Conservation (phyloP, 2,797 vertebrate species). For the Anguilla pacifica region DNA sequence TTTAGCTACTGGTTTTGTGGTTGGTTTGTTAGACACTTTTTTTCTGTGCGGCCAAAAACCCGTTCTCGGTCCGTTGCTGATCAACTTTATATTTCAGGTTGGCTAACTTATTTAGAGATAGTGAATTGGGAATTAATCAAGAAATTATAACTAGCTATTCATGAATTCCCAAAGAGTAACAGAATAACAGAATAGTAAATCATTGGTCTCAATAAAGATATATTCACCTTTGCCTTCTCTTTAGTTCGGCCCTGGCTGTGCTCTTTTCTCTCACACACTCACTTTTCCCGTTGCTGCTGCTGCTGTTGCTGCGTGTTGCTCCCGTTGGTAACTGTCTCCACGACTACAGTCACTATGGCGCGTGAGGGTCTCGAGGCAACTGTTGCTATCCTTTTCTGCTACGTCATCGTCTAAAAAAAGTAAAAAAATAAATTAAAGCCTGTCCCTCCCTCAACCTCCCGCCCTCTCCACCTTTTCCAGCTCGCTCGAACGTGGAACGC, state of each 20-base stretch:
- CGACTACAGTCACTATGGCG: constrained; percentile 99
- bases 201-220: constrained; percentile 48
- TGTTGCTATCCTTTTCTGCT: constrained; percentile 85
- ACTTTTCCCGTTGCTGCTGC: constrained; percentile 67
- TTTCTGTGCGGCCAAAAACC: not conserved
- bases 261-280: constrained; percentile 66
- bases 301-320: constrained; percentile 80
- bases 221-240: constrained; percentile 72
- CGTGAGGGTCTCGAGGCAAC: constrained; percentile 90
- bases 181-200: not conserved
- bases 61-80: not conserved
- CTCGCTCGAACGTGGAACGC: not conserved
- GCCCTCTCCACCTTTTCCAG: not conserved
- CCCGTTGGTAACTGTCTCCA: constrained; percentile 91
- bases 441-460: not conserved
- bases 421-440: not conserved
- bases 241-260: constrained; percentile 73
- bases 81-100: not conserved
- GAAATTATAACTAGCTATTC: not conserved
- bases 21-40: not conserved
- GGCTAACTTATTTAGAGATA: not conserved
- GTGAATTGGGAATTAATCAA: not conserved
- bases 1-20: not conserved
- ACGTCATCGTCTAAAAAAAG: constrained; percentile 66
- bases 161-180: not conserved